phyloP scores from a whole-genome alignment of 2,888 invertebrate species.

The Mongoloraphidia duomilia region DNA sequence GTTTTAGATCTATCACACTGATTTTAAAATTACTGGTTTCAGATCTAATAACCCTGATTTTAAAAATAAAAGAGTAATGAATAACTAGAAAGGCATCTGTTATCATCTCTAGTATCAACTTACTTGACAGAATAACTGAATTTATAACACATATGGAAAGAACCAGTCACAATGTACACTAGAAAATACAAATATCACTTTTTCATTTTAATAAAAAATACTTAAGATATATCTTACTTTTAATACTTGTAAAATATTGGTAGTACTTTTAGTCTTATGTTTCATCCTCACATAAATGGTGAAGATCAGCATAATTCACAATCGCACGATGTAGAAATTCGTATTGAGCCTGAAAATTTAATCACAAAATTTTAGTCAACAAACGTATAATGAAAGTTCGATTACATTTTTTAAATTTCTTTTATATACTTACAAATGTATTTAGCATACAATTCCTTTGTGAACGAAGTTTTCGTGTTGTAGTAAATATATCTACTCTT shows the following conservation, averaged over 20 bases:
- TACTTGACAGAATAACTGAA: no score
- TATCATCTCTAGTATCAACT: no score
- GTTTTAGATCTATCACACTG: no score
- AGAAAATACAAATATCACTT: no score
- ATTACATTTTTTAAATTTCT: no score
- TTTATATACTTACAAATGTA: conserved; percentile 51
- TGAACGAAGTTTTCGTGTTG: conserved; percentile 67
- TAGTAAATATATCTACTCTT: conserved; percentile 74
- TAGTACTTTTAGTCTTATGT: background rate
- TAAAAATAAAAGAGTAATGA: no score
- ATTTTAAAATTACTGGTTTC: no score
- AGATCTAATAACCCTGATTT: no score
- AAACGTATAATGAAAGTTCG: background rate
- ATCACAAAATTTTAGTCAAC: background rate
- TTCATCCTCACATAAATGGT: conserved; percentile 48
- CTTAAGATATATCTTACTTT: background rate
- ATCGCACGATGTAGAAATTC: conserved; percentile 87
- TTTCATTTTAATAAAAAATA: background rate
- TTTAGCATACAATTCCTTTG: conserved; percentile 75
- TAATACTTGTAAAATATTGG: background rate
- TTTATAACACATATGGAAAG: no score
- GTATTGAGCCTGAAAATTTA: conserved; percentile 63
- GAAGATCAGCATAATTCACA: conserved; percentile 76
- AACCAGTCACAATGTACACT: no score
- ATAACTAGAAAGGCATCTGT: no score